Evolutionary conservation across 2,888 invertebrate species (phyloP).

Genomic region (Drosophila phalerata): DNA sequence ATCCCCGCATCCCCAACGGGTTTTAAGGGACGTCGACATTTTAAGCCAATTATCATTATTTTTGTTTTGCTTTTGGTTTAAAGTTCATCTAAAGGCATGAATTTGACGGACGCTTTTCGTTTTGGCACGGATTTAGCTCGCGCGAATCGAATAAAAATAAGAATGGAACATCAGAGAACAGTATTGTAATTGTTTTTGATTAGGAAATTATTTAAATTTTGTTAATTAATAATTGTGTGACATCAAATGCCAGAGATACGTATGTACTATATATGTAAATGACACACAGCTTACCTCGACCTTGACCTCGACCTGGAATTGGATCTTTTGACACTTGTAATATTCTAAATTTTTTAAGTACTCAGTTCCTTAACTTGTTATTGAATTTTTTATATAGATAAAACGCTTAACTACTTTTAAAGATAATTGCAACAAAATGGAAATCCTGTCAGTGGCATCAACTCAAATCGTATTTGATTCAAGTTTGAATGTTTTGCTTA

Average conservation of each 20-base stretch:
- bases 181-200: constrained; percentile 26
- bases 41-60: constrained; percentile 6
- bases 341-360: constrained; percentile 1
- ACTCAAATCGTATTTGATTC: constrained; percentile 30
- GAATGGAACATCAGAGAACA: constrained; percentile 48
- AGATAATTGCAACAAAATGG: constrained; percentile 10
- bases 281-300: constrained; percentile 66
- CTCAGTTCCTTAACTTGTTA: constrained; percentile 17
- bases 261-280: constrained; percentile 7
- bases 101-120: constrained; percentile 85
- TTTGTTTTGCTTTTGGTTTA: constrained; percentile 73
- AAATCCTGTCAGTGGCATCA: constrained; percentile 9
- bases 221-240: constrained; percentile 16
- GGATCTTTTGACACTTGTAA: constrained; percentile 9
- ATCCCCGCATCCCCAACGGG: not conserved
- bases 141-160: constrained; percentile 51
- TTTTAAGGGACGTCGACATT: constrained; percentile 16
- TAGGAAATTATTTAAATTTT: constrained; percentile 5
- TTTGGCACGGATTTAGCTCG: constrained; percentile 82
- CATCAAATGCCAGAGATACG: constrained; percentile 26
- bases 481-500: constrained; percentile 50
- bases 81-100: constrained; percentile 84
- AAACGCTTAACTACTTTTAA: constrained; percentile 7
- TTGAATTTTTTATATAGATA: not conserved
- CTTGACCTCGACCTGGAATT: constrained; percentile 30